Percentiles rank a stretch among this genome's conserved stretches.
These are phyloP conservation scores for Nemotelus pantherinus DNA, from an alignment of 2,888 invertebrate species.

Conservation along the genomic window DNA sequence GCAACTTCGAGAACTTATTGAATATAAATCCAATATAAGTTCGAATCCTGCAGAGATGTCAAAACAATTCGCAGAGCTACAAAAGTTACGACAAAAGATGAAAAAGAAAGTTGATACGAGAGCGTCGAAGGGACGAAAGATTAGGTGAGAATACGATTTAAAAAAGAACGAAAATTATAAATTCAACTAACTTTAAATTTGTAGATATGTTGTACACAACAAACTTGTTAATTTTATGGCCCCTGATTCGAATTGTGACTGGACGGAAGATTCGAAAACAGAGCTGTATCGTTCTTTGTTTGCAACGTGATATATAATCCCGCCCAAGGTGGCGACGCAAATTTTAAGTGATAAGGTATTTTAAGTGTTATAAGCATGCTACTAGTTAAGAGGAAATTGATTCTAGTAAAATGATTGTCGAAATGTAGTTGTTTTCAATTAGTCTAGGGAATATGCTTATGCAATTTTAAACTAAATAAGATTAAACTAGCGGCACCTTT, in stretches of 20 bases:
- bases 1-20: slow-evolving; percentile 88
- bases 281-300: slow-evolving; percentile 86
- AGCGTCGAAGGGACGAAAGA: slow-evolving; percentile 93
- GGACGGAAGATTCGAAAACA: slow-evolving; percentile 82
- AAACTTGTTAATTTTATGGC: slow-evolving; percentile 93
- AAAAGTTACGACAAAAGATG: slow-evolving; percentile 90
- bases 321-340: neutral
- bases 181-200: slow-evolving; percentile 33
- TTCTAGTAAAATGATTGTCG: too few species aligned
- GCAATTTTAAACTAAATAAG: too few species aligned
- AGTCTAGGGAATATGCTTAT: too few species aligned
- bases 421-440: too few species aligned
- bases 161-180: neutral
- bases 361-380: too few species aligned
- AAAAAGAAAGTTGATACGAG: slow-evolving; percentile 92
- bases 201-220: slow-evolving; percentile 79
- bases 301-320: slow-evolving; percentile 58
- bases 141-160: slow-evolving; percentile 66
- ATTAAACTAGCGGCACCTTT: too few species aligned
- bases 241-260: slow-evolving; percentile 73
- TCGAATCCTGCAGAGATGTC: slow-evolving; percentile 87
- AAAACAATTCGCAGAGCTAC: slow-evolving; percentile 90
- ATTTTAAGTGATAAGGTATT: too few species aligned
- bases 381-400: too few species aligned
- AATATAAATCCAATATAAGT: slow-evolving; percentile 85